A percentile compares a stretch with the other conserved stretches of the same genome.
Evolutionary conservation across 1,140 invertebrate species (phyloP).

Genomic region (Asbolus verrucosus): DNA sequence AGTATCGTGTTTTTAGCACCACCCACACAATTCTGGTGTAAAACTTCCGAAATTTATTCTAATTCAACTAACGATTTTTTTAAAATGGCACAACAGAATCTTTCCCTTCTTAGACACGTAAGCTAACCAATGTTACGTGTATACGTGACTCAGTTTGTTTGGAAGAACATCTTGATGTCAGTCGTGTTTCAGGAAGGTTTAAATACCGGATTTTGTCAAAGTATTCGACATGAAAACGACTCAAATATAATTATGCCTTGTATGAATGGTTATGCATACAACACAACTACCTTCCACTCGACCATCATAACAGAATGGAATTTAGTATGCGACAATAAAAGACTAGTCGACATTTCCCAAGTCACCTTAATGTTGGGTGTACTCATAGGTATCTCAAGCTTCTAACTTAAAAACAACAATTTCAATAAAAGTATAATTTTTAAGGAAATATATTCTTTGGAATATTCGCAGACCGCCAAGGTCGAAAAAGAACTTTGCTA

Average conservation of each 20-base stretch:
- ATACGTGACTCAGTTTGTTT: no score
- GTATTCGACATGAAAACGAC: conserved; percentile 34
- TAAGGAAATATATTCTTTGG: conserved; percentile 69
- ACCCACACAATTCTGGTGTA: conserved; percentile 71
- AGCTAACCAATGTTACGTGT: no score
- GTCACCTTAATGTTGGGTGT: conserved; percentile 69
- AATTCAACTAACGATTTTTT: conserved; percentile 42
- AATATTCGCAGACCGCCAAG: conserved; percentile 66
- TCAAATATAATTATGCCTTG: conserved; percentile 54
- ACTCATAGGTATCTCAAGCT: conserved; percentile 62
- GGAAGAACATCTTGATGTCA: neutral
- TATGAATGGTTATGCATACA: conserved; percentile 66
- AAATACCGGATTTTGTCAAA: conserved; percentile 53
- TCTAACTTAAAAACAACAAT: no score
- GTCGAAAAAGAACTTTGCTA: conserved; percentile 59
- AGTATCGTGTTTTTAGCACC: conserved; percentile 77
- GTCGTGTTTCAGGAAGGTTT: conserved; percentile 47
- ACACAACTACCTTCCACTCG: conserved; percentile 64
- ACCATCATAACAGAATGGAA: conserved; percentile 69
- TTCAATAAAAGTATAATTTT: no score
- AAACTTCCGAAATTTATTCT: conserved; percentile 64
- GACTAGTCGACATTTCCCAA: conserved; percentile 67
- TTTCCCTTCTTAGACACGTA: conserved; percentile 7
- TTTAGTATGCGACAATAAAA: conserved; percentile 67
- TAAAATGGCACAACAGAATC: conserved; percentile 6